Evolutionary conservation across 2,113 vertebrate species (phyloP).

Genomic region (Ophiodon elongatus): DNA sequence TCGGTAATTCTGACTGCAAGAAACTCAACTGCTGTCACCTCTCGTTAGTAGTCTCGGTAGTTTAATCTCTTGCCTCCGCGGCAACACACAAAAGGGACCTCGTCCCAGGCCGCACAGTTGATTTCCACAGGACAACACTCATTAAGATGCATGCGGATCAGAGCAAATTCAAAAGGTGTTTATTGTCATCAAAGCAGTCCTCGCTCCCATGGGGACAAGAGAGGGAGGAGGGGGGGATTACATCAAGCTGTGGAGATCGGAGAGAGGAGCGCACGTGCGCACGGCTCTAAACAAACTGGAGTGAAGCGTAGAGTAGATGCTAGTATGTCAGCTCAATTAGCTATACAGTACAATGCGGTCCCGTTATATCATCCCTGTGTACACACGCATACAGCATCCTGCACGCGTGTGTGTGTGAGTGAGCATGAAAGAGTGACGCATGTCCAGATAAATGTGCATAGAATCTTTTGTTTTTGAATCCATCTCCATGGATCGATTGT

Average conservation of each 20-base stretch:
- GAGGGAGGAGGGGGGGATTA: neutral
- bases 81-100: conserved; percentile 3
- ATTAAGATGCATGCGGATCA: conserved; percentile 52
- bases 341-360: neutral
- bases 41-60: neutral
- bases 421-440: neutral
- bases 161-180: conserved; percentile 40
- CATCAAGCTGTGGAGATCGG: conserved; percentile 14
- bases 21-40: neutral
- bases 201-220: neutral
- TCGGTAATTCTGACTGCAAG: neutral
- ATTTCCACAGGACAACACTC: conserved; percentile 34
- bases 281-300: neutral
- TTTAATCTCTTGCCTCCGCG: conserved; percentile 5
- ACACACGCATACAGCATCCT: neutral
- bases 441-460: neutral
- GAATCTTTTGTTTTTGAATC: neutral
- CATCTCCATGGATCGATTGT: neutral
- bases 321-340: conserved; percentile 19
- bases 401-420: neutral
- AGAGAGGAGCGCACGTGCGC: neutral
- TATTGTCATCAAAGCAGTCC: conserved; percentile 34
- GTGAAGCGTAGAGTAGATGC: conserved; percentile 1
- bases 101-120: conserved; percentile 1
- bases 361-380: neutral